phyloP scores from a whole-genome alignment of 1,140 invertebrate genomes.

The Conopomorpha cramerella region DNA sequence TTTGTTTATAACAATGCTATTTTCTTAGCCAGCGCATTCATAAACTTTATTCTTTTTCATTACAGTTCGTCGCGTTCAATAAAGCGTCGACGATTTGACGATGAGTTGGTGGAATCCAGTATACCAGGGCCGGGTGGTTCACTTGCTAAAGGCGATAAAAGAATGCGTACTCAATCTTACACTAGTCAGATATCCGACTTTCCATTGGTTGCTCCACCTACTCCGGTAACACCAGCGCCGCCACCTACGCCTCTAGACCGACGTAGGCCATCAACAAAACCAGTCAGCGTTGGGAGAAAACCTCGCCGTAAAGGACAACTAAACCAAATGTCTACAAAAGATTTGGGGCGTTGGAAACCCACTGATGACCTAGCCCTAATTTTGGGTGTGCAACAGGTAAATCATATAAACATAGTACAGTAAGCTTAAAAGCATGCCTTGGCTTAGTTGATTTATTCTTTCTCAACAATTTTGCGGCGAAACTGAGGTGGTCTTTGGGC shows the following conservation, averaged over 20 bases:
- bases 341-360: conserved; percentile 95
- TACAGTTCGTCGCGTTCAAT: conserved; percentile 88
- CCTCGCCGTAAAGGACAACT: conserved; percentile 65
- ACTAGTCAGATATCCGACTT: conserved; percentile 61
- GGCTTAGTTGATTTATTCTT: no score
- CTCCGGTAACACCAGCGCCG: conserved; percentile 36
- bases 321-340: conserved; percentile 73
- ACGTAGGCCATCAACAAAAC: conserved; percentile 24
- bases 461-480: no score
- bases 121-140: conserved; percentile 69
- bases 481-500: no score
- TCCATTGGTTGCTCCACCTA: conserved; percentile 42
- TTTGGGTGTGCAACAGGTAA: conserved; percentile 89
- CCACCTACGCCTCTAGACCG: conserved; percentile 34
- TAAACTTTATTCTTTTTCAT: conserved; percentile 7
- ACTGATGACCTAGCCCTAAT: conserved; percentile 95
- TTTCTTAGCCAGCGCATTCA: neutral
- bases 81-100: conserved; percentile 94
- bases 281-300: conserved; percentile 44
- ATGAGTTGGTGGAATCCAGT: conserved; percentile 92
- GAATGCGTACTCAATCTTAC: conserved; percentile 61
- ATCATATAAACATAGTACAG: conserved; percentile 11
- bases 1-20: neutral
- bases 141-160: conserved; percentile 56
- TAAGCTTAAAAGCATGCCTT: no score